Evolutionary conservation across 1,140 invertebrate species (phyloP).

Genomic region (Heliothis subflexa): DNA sequence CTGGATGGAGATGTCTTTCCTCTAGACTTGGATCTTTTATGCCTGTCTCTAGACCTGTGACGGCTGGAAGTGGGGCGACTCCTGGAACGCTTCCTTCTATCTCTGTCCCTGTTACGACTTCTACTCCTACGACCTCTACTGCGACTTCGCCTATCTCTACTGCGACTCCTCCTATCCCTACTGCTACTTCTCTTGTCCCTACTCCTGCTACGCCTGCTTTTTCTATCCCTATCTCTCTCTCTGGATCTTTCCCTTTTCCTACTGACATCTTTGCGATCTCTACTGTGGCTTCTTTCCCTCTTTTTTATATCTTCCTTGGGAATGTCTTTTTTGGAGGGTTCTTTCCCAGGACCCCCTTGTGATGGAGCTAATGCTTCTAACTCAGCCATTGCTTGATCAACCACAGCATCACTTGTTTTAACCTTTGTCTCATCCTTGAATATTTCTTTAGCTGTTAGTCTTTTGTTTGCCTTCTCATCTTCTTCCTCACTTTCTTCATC

Average conservation of each 20-base stretch:
- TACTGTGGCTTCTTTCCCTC: constrained; percentile 68
- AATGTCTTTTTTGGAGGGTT: constrained; percentile 63
- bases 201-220: constrained; percentile 60
- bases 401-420: constrained; percentile 85
- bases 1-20: constrained; percentile 47
- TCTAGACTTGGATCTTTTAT: constrained; percentile 51
- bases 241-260: constrained; percentile 63
- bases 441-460: constrained; percentile 81
- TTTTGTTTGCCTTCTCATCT: constrained; percentile 72
- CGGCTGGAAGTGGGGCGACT: constrained; percentile 35
- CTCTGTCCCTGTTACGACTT: constrained; percentile 65
- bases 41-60: constrained; percentile 45
- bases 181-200: constrained; percentile 64
- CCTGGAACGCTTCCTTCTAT: constrained; percentile 65
- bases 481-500: constrained; percentile 78
- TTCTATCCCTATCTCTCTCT: constrained; percentile 64
- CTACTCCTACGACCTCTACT: constrained; percentile 71
- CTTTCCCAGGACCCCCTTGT: constrained; percentile 55
- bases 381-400: constrained; percentile 95
- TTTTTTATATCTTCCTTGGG: constrained; percentile 58
- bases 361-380: constrained; percentile 94
- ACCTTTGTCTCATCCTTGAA: constrained; percentile 76
- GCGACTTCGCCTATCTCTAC: constrained; percentile 61
- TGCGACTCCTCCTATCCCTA: constrained; percentile 67
- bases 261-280: constrained; percentile 67